Conservation (phyloP, 2,113 vertebrate genomes). For the Corythornis vintsioides region DNA sequence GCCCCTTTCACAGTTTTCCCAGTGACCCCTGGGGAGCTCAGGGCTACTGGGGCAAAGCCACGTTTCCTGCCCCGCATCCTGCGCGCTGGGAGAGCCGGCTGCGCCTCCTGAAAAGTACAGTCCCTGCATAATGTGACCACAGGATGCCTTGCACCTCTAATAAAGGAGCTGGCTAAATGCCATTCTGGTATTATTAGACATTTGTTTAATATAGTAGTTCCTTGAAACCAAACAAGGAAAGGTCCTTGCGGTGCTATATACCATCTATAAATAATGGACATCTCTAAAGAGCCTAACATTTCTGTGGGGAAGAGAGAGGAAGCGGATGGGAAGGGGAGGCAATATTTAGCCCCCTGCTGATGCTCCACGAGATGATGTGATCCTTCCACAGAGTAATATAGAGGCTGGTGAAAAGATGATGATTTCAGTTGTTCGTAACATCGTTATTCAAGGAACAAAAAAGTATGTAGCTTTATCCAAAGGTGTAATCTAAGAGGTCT, state of each 20-base stretch:
- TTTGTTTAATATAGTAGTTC: slow-evolving; percentile 14
- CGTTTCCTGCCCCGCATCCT: slow-evolving; percentile 18
- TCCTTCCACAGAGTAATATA: neutral
- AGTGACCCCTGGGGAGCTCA: neutral
- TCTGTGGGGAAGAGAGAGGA: neutral
- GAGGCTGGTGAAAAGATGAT: slow-evolving; percentile 24
- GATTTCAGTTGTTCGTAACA: slow-evolving; percentile 27
- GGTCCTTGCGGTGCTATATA: neutral
- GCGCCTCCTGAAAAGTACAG: neutral
- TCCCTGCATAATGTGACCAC: neutral
- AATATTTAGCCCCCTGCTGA: neutral
- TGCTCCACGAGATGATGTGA: neutral
- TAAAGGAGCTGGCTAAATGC: slow-evolving; percentile 24
- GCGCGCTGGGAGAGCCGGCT: neutral
- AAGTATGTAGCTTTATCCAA: slow-evolving; percentile 28
- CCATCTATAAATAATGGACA: neutral
- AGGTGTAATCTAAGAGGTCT: slow-evolving; percentile 40
- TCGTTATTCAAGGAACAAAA: slow-evolving; percentile 29
- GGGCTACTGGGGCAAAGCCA: neutral
- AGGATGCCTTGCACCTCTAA: neutral
- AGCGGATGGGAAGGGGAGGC: neutral
- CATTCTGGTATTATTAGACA: slow-evolving; percentile 18
- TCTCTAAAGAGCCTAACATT: neutral
- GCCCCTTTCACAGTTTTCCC: slow-evolving; percentile 21
- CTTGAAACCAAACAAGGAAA: slow-evolving; percentile 26